Percentiles rank a stretch among this genome's conserved stretches.
Conservation (phyloP, 2,113 vertebrate genomes). For the Willisornis vidua region DNA sequence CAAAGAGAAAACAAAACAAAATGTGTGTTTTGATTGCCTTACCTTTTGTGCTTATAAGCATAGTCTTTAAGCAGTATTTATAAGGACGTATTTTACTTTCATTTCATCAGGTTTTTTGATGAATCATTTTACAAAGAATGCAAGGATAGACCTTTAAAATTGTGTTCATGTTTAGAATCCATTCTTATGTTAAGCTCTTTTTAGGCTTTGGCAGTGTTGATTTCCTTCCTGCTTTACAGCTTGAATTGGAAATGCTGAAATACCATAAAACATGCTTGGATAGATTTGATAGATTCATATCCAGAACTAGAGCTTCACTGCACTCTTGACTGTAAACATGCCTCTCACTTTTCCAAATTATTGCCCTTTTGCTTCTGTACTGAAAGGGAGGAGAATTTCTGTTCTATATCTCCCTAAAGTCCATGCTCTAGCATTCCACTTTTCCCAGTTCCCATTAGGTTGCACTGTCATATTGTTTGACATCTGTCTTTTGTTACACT, state of each 20-base stretch:
- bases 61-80: background rate
- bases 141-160: background rate
- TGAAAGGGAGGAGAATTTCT: background rate
- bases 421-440: background rate
- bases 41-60: background rate
- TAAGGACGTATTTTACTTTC: background rate
- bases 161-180: background rate
- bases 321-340: background rate
- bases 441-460: background rate
- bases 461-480: background rate
- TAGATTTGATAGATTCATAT: background rate
- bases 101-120: background rate
- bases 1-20: background rate
- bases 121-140: background rate
- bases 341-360: background rate
- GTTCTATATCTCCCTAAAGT: background rate
- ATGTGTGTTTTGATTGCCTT: background rate
- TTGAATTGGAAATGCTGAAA: background rate
- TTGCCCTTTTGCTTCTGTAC: background rate
- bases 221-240: background rate
- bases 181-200: background rate
- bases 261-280: background rate
- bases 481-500: background rate
- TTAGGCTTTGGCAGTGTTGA: background rate
- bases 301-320: background rate